A percentile compares a stretch with the other conserved stretches of the same genome.
These are phyloP conservation scores for Pomacea canaliculata DNA, from an alignment of 2,888 invertebrate species.

Conservation along the genomic window DNA sequence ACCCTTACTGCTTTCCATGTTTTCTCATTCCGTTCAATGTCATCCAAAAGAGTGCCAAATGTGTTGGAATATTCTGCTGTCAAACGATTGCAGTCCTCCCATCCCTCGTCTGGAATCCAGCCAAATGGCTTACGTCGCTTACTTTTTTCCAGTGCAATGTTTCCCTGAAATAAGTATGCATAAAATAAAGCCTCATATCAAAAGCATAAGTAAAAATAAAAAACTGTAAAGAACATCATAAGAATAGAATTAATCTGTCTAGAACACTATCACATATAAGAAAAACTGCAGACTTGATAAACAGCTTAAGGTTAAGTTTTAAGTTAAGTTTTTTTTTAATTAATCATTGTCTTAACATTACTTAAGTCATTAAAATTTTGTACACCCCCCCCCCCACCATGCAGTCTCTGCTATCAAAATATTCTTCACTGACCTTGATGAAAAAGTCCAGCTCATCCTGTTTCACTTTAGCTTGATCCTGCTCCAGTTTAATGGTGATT, in stretches of 20 bases:
- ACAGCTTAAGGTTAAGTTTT: too few species aligned
- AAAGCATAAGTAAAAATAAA: too few species aligned
- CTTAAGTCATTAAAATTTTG: too few species aligned
- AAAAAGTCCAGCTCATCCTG: constrained; percentile 89
- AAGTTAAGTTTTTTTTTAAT: too few species aligned
- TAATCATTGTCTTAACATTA: too few species aligned
- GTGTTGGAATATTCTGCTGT: constrained; percentile 77
- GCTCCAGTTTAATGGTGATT: constrained; percentile 86
- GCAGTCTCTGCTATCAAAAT: too few species aligned
- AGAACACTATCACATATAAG: too few species aligned
- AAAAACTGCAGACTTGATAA: not conserved
- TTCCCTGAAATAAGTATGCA: constrained; percentile 65
- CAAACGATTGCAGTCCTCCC: constrained; percentile 87
- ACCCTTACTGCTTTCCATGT: constrained; percentile 76
- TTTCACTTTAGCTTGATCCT: constrained; percentile 76
- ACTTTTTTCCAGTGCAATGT: constrained; percentile 83
- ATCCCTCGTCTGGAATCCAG: constrained; percentile 83
- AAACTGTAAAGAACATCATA: too few species aligned
- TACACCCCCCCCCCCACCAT: too few species aligned
- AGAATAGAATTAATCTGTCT: too few species aligned
- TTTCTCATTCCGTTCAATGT: constrained; percentile 74
- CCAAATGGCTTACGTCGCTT: constrained; percentile 76
- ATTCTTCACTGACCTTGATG: constrained; percentile 78
- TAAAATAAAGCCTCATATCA: too few species aligned
- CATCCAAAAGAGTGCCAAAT: constrained; percentile 78